Evolutionary conservation across 1,140 invertebrate species (phyloP), one percentile per base, ranked within the genome.

Genomic region (Halesus radiatus): DNA sequence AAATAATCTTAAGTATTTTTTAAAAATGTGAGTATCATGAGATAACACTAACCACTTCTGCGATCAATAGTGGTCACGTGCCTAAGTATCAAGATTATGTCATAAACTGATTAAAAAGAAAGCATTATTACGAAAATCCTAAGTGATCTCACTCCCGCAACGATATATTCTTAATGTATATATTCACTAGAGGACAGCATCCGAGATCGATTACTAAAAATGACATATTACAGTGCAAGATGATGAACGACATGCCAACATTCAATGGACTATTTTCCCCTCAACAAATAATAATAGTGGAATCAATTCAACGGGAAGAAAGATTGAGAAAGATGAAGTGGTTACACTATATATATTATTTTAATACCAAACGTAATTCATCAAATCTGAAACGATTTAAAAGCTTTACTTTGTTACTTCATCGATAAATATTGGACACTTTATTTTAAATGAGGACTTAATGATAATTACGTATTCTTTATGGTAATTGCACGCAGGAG

Each of bases 221-320:
- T 82, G 81, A 82, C 81, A 75, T 78, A 82, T 80, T 76, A 78
- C 60, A 80, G 45, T 58, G 78, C 68, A 73, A 74, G 76, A 82
- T 82, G 81, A 82, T 82, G 53, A 78, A 82, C 75, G 78, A 82
- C 66, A 58, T 45, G 53, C 50, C 45, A 52, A 70, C 73, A 76
- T 76, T 76, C 72, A 75, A 75, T 52, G 29, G 68, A 74, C 64
- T 54, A 54, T 66, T 80, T 80, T 76, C 60, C 45, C 37, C 62
- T 37, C 16, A 16, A 70, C 23, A 76, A 76, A 76, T 68, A 80
- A 45, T 45, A 45, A 52, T 3, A 26, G 23, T 20, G 7, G 22
- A 58, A 66, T 74, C 26, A 50, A 60, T 50, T 26, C 58, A 29
- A 23, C 1, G 5, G 29, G 72, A 2, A 6, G n/a, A 52, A 72